phyloP scores from a whole-genome alignment of 2,113 vertebrate genomes.

The Boulengeromyrus knoepffleri region DNA sequence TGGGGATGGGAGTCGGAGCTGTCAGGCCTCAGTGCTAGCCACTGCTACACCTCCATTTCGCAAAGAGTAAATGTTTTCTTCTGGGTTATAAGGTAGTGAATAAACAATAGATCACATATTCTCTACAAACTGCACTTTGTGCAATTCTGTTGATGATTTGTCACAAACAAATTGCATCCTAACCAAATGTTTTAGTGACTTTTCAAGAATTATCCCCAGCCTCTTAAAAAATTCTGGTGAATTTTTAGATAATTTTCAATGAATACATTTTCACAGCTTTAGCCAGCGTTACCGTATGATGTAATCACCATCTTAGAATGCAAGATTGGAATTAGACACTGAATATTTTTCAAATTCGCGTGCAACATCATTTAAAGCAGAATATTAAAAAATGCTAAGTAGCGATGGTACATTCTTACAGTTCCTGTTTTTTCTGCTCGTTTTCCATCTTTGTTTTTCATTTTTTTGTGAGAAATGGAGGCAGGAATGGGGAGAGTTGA shows the following conservation, averaged over 20 bases:
- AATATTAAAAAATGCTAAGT: background rate
- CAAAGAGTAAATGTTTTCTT: background rate
- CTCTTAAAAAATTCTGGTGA: background rate
- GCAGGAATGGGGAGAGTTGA: slow-evolving; percentile 57
- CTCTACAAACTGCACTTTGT: background rate
- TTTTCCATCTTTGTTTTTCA: background rate
- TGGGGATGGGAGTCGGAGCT: background rate
- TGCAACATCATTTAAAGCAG: background rate
- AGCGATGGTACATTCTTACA: background rate
- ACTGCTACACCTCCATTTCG: background rate
- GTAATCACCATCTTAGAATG: background rate
- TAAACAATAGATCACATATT: background rate
- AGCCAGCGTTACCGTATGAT: background rate
- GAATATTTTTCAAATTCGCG: background rate
- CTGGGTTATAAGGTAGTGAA: background rate
- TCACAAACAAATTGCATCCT: background rate
- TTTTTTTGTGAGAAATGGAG: slow-evolving; percentile 38
- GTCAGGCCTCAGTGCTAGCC: background rate
- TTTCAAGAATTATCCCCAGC: background rate
- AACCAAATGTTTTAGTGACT: background rate
- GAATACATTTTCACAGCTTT: background rate
- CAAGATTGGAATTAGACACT: background rate
- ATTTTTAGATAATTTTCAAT: background rate
- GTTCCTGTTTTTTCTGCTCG: slow-evolving; percentile 6
- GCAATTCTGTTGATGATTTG: background rate